Evolutionary conservation across 2,113 vertebrate species (phyloP).

Genomic region (Toxotes jaculatrix): DNA sequence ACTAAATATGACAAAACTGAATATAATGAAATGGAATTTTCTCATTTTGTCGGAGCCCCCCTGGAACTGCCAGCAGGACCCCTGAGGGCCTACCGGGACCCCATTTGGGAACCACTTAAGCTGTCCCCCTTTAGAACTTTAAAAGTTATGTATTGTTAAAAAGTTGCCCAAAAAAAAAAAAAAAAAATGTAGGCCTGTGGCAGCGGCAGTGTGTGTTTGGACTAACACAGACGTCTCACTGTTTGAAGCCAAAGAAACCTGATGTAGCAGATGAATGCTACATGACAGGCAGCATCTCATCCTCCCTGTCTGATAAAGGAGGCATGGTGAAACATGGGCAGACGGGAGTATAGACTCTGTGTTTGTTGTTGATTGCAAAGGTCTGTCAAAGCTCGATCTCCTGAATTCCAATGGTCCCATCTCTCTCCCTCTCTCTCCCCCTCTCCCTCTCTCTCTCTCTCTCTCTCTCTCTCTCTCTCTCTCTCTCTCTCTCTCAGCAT

Average conservation of each 20-base stretch:
- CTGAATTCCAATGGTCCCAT: conserved; percentile 69
- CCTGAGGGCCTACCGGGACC: conserved; percentile 33
- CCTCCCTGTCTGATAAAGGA: conserved; percentile 50
- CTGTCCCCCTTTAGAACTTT: conserved; percentile 26
- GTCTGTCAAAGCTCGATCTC: conserved; percentile 65
- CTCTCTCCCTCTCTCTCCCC: conserved; percentile 19
- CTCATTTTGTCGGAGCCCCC: conserved; percentile 5
- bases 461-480: neutral
- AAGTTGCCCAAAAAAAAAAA: conserved; percentile 25
- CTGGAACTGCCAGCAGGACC: conserved; percentile 32
- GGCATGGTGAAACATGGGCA: conserved; percentile 44
- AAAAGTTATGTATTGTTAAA: conserved; percentile 6
- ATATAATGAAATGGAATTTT: conserved; percentile 15
- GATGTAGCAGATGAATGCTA: conserved; percentile 47
- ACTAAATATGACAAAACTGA: neutral
- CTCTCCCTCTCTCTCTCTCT: conserved; percentile 6
- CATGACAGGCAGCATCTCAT: conserved; percentile 54
- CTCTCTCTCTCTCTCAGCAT: conserved; percentile 53
- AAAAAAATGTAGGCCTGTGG: conserved; percentile 4
- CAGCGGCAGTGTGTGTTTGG: conserved; percentile 1
- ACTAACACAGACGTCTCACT: conserved; percentile 20
- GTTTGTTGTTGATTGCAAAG: conserved; percentile 66
- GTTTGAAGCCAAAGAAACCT: conserved; percentile 2
- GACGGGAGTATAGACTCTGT: conserved; percentile 36
- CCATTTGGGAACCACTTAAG: conserved; percentile 47